Percentiles rank a stretch among this genome's conserved stretches.
These are phyloP conservation scores for Phalloptychus januarius DNA, from an alignment of 2,797 vertebrate species.

Conservation along the genomic window DNA sequence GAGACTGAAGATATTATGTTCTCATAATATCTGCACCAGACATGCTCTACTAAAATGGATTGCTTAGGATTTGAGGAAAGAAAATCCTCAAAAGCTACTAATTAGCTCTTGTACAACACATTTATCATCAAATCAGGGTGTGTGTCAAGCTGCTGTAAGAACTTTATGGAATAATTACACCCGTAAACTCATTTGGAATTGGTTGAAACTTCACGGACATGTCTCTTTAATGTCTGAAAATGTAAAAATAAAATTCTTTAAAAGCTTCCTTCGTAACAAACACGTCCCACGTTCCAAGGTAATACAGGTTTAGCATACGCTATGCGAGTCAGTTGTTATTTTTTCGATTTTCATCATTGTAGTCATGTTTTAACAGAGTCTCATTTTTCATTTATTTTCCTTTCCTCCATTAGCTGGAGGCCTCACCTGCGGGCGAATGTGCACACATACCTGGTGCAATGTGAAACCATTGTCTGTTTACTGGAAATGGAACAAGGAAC, in stretches of 20 bases:
- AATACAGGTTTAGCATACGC: constrained; percentile 10
- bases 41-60: background rate
- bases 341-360: constrained; percentile 50
- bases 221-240: background rate
- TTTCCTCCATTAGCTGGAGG: constrained; percentile 43
- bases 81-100: too few species aligned
- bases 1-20: background rate
- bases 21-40: background rate
- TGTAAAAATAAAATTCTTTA: background rate
- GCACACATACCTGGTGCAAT: constrained; percentile 77
- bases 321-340: constrained; percentile 16
- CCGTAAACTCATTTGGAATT: background rate
- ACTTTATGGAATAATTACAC: background rate
- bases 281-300: background rate
- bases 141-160: background rate
- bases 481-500: constrained; percentile 73
- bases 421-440: constrained; percentile 68
- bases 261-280: background rate
- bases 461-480: constrained; percentile 78
- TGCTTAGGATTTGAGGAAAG: background rate
- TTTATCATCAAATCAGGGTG: background rate
- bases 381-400: constrained; percentile 61
- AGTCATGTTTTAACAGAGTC: constrained; percentile 71
- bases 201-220: background rate
- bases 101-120: background rate